Conservation (phyloP, 2,113 vertebrate species). For the Etheostoma spectabile region DNA sequence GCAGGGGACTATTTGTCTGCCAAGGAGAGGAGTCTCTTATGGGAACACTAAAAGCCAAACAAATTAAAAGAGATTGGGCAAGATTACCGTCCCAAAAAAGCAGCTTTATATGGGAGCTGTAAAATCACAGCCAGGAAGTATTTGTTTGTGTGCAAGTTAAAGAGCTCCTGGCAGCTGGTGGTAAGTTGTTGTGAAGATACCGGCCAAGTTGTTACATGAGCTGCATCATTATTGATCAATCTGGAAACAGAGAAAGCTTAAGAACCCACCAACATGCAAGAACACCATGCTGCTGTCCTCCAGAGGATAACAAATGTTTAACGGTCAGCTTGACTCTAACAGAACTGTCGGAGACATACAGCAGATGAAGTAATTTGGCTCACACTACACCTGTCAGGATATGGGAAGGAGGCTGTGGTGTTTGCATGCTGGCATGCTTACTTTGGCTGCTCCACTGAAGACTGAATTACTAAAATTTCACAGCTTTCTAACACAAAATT, state of each 20-base stretch:
- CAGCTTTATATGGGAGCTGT: slow-evolving; percentile 56
- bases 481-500: slow-evolving; percentile 35
- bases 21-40: slow-evolving; percentile 62
- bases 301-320: not conserved
- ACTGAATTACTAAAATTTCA: slow-evolving; percentile 45
- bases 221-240: slow-evolving; percentile 49
- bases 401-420: not conserved
- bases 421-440: slow-evolving; percentile 21
- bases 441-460: slow-evolving; percentile 30
- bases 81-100: slow-evolving; percentile 52
- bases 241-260: not conserved
- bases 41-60: slow-evolving; percentile 66
- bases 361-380: slow-evolving; percentile 33
- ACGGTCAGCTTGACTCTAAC: slow-evolving; percentile 13
- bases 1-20: slow-evolving; percentile 48
- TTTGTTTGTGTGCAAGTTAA: slow-evolving; percentile 60
- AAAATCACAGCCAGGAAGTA: slow-evolving; percentile 38
- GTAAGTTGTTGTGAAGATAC: slow-evolving; percentile 32
- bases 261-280: not conserved
- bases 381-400: slow-evolving; percentile 2
- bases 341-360: slow-evolving; percentile 23
- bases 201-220: slow-evolving; percentile 41
- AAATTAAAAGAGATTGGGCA: slow-evolving; percentile 67
- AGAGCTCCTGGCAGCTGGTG: slow-evolving; percentile 46
- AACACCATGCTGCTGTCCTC: not conserved